Evolutionary conservation across 2,888 invertebrate genomes (phyloP), one percentile per base, ranked within the genome.

Genomic region (Platerodrilus igneus): DNA sequence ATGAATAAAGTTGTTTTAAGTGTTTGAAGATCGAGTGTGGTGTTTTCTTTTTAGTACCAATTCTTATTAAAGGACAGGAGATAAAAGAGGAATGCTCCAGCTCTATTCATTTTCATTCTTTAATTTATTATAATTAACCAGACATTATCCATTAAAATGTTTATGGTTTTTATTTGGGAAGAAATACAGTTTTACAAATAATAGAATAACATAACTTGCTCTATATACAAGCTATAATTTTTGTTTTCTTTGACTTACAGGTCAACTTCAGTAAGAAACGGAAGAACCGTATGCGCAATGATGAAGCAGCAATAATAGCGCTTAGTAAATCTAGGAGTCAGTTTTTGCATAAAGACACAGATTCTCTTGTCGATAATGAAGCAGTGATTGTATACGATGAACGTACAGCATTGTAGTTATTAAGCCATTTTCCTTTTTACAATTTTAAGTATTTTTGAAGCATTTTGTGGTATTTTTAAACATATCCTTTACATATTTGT

Each of bases 301-400:
- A 84, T 61, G 86, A 86, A 69, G 86, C 86, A 2, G 86, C 86
- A 34, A 78, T 81, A 37, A 86, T 86, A 59, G 87, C 87, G 11
- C 73, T 85, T 48, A 77, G 79, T 63, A 82, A 84, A 67, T 85
- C 84, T n/a, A 75, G 81, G 56, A 81, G 81, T 59, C 74, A 75
- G 57, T 73, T 71, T 56, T 59, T 73, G 46, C 70, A 73, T 53
- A 72, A 74, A 48, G 78, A 78, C 58, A 78, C 76, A 3, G 77
- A 78, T 53, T 72, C 74, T 61, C 73, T 83, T 57, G 78, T 85
- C 38, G 81, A 82, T 63, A 83, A 83, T 44, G 86, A 86, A 67
- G 85, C 86, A 2, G 82, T 86, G 47, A 83, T 87, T 45, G 84
- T 87, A 6, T 86, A 85, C 62, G 85, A 86, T 61, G 86, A 87